Base-by-base conservation (phyloP, 1,140 invertebrate genomes). In the Hypothenemus hampei region DNA sequence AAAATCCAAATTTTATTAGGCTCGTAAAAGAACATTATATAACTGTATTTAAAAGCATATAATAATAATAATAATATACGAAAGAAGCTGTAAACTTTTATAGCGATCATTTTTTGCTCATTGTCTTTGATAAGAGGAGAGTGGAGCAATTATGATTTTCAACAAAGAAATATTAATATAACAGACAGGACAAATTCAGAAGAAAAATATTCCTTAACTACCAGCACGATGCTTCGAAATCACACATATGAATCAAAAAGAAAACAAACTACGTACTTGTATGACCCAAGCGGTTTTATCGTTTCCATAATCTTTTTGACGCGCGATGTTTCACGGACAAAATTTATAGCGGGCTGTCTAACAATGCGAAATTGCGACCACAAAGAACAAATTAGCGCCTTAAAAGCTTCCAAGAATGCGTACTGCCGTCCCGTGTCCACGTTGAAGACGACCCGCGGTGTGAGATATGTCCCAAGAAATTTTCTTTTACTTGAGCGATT, bases 391-490 rank as follows among this genome's bases (percentile, higher is more conserved):
- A 57, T 57, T 57, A 57, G 55, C 55, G 55, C 55, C 55, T 51
- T 57, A 57, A 57, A 51, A 57, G 55, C 55, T 50, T 57, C 55
- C 48, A 57, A 45, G 43, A 45, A 57, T 44, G 55, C 33, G 40
- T 55, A 46, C 52, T 16, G 43, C 44, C 29, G 52, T 55, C 46
- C 45, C 41, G 39, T 44, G 54, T 48, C 47, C 46, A 57, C 46
- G 46, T 31, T 49, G 54, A 57, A 46, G 54, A 49, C 59, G 51
- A 36, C 59, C 54, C 47, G 59, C 55, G 18, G 59, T 26, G 59
- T 61, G 55, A 61, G 39, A 60, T 57, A 60, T 60, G 54, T 44
- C 3, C n/a, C n/a, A n/a, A n/a, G n/a, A n/a, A n/a, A n/a, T n/a
- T n/a, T n/a, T n/a, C n/a, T n/a, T 23, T 46, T 26, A 8, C n/a